phyloP scores from a whole-genome alignment of 2,113 vertebrate genomes.

The Scomber scombrus region DNA sequence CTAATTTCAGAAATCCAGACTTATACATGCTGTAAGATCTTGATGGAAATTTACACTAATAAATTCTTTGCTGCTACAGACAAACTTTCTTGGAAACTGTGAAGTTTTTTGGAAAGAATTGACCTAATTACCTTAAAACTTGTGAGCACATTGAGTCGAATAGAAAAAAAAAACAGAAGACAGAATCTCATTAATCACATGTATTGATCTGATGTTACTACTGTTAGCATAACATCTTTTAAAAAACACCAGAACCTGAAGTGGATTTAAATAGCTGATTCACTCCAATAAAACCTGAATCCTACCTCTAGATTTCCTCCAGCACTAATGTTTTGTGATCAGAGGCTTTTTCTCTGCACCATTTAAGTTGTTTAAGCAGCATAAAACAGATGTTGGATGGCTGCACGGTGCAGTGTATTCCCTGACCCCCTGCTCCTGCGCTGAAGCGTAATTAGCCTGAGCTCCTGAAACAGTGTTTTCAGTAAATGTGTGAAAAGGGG shows the following conservation, averaged over 20 bases:
- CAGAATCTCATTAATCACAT: slow-evolving; percentile 2
- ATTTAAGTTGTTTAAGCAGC: neutral
- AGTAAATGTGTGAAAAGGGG: neutral
- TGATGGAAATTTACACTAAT: neutral
- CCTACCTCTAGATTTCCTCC: neutral
- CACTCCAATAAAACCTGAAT: neutral
- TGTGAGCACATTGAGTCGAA: slow-evolving; percentile 7
- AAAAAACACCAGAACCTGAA: neutral
- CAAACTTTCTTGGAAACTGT: neutral
- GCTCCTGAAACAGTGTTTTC: slow-evolving; percentile 22
- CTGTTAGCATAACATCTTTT: neutral
- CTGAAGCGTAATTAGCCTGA: slow-evolving; percentile 37
- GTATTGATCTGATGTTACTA: slow-evolving; percentile 4
- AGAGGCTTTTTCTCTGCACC: neutral
- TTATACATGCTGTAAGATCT: neutral
- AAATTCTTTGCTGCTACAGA: neutral
- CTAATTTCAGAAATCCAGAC: neutral
- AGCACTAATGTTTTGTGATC: neutral
- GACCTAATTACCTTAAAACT: slow-evolving; percentile 21
- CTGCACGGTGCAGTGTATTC: slow-evolving; percentile 1
- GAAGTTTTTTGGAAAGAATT: neutral
- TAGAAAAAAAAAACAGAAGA: neutral
- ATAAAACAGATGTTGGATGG: neutral
- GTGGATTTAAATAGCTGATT: neutral
- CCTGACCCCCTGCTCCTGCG: slow-evolving; percentile 26